These are phyloP conservation scores for Philotrypesis tridentata DNA, from an alignment of 1,140 invertebrate genomes.

Conservation along the genomic window DNA sequence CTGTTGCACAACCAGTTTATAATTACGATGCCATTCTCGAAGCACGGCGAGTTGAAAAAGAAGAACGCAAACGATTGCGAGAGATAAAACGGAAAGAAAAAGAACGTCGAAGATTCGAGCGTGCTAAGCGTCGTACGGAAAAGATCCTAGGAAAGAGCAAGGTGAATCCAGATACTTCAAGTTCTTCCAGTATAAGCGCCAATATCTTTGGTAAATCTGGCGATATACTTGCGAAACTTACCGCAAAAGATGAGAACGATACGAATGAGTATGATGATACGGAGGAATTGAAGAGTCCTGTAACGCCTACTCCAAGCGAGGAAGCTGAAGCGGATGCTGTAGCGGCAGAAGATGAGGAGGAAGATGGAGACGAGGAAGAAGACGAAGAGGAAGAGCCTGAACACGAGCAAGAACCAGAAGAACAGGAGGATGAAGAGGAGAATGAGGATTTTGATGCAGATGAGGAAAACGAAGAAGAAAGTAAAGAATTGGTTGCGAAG, in stretches of 20 bases:
- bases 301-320: slow-evolving; percentile 30
- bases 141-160: slow-evolving; percentile 56
- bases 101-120: slow-evolving; percentile 61
- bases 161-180: not conserved
- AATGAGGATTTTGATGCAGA: slow-evolving; percentile 50
- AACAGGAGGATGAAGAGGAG: slow-evolving; percentile 48
- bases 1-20: slow-evolving; percentile 64
- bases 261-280: slow-evolving; percentile 51
- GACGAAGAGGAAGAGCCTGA: slow-evolving; percentile 59
- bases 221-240: not conserved
- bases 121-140: slow-evolving; percentile 61
- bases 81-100: slow-evolving; percentile 66
- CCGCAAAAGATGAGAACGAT: slow-evolving; percentile 9
- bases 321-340: slow-evolving; percentile 35
- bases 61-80: slow-evolving; percentile 67
- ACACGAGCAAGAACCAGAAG: slow-evolving; percentile 49
- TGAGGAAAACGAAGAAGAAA: slow-evolving; percentile 50
- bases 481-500: slow-evolving; percentile 46
- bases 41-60: slow-evolving; percentile 64
- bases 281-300: slow-evolving; percentile 46
- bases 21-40: slow-evolving; percentile 71
- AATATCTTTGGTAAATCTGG: slow-evolving; percentile 6
- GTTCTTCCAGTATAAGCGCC: not conserved
- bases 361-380: slow-evolving; percentile 56
- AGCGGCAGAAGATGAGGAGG: slow-evolving; percentile 53